Evolutionary conservation across 2,797 vertebrate species (phyloP), one percentile per base, ranked within the genome.

Genomic region (Semotilus atromaculatus): DNA sequence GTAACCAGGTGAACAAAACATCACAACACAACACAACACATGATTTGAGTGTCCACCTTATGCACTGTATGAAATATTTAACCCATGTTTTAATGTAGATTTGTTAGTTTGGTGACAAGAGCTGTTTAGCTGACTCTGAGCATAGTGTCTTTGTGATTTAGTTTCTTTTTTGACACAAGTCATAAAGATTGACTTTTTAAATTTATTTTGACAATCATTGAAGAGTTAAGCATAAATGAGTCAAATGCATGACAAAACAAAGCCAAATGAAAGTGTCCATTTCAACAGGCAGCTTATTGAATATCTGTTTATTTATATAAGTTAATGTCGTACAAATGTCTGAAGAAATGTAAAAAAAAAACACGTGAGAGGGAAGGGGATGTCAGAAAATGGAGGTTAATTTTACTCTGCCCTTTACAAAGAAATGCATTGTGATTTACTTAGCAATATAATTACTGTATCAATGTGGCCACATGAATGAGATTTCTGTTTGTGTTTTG

Each of bases 51-150:
- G 10, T 67, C 75, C 70, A 76, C 36, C 76, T 21, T 31, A 62
- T 87, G 81, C 87, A 87, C 84, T 89, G 88, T 87, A 82, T 62
- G 60, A 84, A 71, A 31, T 73, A 67, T 73, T 19, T 76, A 80
- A 51, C 62, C 36, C 11, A n/a, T 53, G n/a, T 67, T 85, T 87
- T 26, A 78, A 36, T 40, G 36, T 75, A 48, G 26, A 76, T 58
- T 80, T 51, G 26, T 73, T 53, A 66, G 62, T 83, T 72, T 14
- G 64, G 34, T 51, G 89, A 91, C 90, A 88, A 85, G 76, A 81
- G 89, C 86, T 80, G 31, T 62, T 55, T 70, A 40, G 86, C 90
- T 85, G 77, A 81, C 81, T 84, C 5, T 80, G 51, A 83, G 82
- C 64, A 72, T 73, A 70, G 75, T 11, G 8, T 55, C 18, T 75